These are phyloP conservation scores for Pantala flavescens DNA, from an alignment of 1,140 invertebrate genomes.

Conservation along the genomic window DNA sequence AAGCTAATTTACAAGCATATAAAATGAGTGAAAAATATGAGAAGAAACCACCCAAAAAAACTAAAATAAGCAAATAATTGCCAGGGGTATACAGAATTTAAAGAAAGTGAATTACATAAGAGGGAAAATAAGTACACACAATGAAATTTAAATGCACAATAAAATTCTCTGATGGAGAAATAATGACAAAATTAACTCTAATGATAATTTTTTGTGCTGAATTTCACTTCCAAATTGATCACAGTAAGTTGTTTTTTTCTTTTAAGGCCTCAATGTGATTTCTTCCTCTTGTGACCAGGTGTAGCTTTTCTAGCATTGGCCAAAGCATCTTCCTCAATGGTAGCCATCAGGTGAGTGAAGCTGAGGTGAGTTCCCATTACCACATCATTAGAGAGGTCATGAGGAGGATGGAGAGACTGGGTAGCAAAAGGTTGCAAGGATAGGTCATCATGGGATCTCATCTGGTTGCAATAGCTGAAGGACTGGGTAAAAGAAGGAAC, in stretches of 20 bases:
- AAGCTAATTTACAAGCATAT: no score
- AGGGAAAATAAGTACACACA: no score
- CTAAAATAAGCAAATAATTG: no score
- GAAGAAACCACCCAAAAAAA: no score
- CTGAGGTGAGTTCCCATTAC: background rate
- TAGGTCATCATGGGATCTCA: background rate
- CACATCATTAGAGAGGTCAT: background rate
- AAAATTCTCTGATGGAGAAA: no score
- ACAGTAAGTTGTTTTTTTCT: background rate
- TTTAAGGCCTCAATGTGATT: background rate
- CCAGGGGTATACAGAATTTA: no score
- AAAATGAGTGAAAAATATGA: no score
- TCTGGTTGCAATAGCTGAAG: background rate
- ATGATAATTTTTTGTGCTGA: no score
- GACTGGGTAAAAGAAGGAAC: background rate
- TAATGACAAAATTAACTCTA: no score
- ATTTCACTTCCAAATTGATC: no score
- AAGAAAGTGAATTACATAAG: no score
- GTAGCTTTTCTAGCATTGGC: background rate
- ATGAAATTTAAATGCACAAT: no score
- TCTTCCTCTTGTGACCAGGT: background rate
- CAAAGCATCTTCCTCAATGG: background rate
- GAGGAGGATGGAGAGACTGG: background rate
- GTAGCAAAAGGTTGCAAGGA: background rate
- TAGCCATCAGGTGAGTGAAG: background rate